These are phyloP conservation scores for Drosophila aldrichi DNA, from an alignment of 2,888 invertebrate genomes.

Conservation along the genomic window DNA sequence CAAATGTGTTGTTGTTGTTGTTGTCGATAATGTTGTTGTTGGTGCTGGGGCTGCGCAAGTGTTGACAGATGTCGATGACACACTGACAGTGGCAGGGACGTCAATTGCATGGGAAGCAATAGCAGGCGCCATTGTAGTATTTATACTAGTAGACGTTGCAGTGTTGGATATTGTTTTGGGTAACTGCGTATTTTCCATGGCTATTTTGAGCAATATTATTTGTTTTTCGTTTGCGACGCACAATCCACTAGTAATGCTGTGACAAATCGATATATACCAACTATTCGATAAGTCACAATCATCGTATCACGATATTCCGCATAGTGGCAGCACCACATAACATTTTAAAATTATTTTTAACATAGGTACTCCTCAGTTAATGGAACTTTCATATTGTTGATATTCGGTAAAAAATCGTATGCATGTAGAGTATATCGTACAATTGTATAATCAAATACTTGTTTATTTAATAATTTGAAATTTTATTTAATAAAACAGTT, in stretches of 20 bases:
- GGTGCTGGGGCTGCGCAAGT: constrained; percentile 47
- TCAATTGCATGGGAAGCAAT: constrained; percentile 36
- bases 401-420: background rate
- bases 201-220: constrained; percentile 23
- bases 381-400: background rate
- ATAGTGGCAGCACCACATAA: constrained; percentile 26
- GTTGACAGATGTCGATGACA: constrained; percentile 62
- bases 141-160: constrained; percentile 7
- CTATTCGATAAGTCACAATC: constrained; percentile 23
- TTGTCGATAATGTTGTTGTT: constrained; percentile 18
- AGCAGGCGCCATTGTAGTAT: constrained; percentile 25
- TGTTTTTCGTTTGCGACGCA: constrained; percentile 49
- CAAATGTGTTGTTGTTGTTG: constrained; percentile 33
- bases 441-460: too few species aligned
- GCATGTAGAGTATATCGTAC: background rate
- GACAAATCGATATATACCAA: constrained; percentile 43
- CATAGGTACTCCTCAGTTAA: constrained; percentile 1
- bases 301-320: background rate
- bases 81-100: constrained; percentile 55
- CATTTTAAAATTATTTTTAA: background rate
- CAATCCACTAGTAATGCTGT: constrained; percentile 35
- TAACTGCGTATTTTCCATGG: constrained; percentile 47
- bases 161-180: constrained; percentile 26
- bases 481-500: background rate
- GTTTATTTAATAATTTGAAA: background rate